A percentile compares a stretch with the other conserved stretches of the same genome.
Evolutionary conservation across 2,113 vertebrate genomes (phyloP).

Genomic region (Hemichromis elongatus): DNA sequence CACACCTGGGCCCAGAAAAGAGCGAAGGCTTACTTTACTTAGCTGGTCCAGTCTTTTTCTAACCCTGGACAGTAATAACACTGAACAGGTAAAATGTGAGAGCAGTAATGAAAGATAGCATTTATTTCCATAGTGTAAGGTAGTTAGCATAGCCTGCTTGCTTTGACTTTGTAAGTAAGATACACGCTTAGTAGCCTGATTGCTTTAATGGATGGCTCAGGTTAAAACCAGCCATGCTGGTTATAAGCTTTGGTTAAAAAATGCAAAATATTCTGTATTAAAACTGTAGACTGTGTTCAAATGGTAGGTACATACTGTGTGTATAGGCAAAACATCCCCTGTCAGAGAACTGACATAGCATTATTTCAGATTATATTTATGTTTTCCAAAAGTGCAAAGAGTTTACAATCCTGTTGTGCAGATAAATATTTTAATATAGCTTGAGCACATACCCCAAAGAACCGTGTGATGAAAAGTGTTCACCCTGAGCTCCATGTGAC

Average conservation of each 20-base stretch:
- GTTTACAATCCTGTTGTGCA: not conserved
- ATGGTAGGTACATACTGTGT: not conserved
- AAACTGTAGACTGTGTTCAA: not conserved
- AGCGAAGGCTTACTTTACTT: not conserved
- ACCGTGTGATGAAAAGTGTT: slow-evolving; percentile 8
- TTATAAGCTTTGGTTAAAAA: not conserved
- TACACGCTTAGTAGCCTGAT: not conserved
- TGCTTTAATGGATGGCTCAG: not conserved
- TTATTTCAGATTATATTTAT: not conserved
- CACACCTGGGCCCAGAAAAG: not conserved
- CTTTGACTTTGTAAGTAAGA: not conserved
- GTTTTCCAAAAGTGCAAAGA: not conserved
- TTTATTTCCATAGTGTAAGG: not conserved
- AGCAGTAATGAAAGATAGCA: not conserved
- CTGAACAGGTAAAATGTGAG: not conserved
- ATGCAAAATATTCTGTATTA: not conserved
- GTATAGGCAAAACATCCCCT: not conserved
- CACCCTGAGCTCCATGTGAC: not conserved
- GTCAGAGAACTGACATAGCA: not conserved
- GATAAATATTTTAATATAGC: not conserved
- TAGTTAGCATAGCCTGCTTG: not conserved
- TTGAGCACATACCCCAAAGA: not conserved
- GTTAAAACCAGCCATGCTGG: not conserved
- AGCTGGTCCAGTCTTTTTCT: not conserved
- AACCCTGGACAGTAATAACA: not conserved